phyloP scores from a whole-genome alignment of 2,113 vertebrate species.

The Phalacrocorax brasilianus region DNA sequence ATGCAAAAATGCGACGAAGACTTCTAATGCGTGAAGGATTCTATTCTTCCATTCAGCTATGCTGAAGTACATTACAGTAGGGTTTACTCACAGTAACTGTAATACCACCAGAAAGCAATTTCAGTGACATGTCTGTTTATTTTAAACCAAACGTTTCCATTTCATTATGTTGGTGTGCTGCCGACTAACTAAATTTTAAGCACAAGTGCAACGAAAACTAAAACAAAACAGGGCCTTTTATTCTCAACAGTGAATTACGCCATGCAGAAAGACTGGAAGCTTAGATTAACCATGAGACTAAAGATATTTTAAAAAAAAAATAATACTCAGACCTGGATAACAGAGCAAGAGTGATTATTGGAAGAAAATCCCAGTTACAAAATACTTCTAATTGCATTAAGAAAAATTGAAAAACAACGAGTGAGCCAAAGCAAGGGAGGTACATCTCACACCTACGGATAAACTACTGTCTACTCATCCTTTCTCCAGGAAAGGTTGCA shows the following conservation, averaged over 20 bases:
- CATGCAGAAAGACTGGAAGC: constrained; percentile 57
- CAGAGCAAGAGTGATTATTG: not conserved
- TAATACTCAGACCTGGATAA: not conserved
- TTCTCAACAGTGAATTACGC: constrained; percentile 44
- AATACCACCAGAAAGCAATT: constrained; percentile 23
- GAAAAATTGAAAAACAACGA: not conserved
- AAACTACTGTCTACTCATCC: not conserved
- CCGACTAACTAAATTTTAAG: constrained; percentile 40
- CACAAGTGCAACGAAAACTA: constrained; percentile 25
- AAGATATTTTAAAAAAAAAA: not conserved
- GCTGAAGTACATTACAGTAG: not conserved
- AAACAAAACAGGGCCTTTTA: not conserved
- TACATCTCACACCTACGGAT: not conserved
- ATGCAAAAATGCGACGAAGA: not conserved
- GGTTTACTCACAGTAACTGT: not conserved
- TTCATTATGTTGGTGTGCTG: constrained; percentile 8
- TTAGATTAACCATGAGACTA: constrained; percentile 34
- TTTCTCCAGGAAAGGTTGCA: not conserved
- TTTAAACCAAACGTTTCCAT: constrained; percentile 19
- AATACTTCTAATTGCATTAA: not conserved
- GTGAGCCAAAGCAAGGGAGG: not conserved
- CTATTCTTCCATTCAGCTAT: not conserved
- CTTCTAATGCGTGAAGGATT: not conserved
- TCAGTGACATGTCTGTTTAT: constrained; percentile 9
- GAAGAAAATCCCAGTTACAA: not conserved